Base-by-base conservation (phyloP, 1,140 invertebrate species). In the Leptopilina boulardi region DNA sequence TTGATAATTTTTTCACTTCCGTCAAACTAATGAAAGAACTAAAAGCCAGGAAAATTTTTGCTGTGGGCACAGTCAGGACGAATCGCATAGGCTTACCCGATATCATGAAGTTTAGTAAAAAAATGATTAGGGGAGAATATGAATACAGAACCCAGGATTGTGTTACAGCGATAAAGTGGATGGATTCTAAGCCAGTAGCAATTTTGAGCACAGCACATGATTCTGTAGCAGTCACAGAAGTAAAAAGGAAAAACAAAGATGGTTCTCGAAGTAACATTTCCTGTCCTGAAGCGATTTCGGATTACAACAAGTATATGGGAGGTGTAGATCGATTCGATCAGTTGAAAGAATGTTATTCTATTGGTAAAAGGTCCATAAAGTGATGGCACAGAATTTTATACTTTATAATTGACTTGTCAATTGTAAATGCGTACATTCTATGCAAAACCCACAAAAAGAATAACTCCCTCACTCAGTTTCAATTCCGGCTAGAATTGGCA, bases 151-250 rank as follows among this genome's bases (percentile, higher is more conserved):
- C 85, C 75, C 87, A 77, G 76, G 78, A 83, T 75, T 79, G 84
- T 78, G 74, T 89, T 73, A 76, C 79, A 78, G 87, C 81, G 81
- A 80, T 84, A 41, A 89, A 89, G 84, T 90, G 88, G 83, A 90
- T 85, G 78, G 89, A 90, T 80, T 87, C 86, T 78, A 87, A 85
- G 84, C 44, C 83, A 26, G 88, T 90, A 75, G 76, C 80, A 72
- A 87, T 91, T 72, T 74, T 86, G 75, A 87, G 72, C 9, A 77
- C 75, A 30, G 71, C 81, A 84, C 78, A 84, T 75, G 79, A 82
- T 84, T 78, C 71, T 83, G 47, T 26, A 15, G 30, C 13, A 73
- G 51, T 1, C n/a, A 47, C 21, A 18, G 1, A 8, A 4, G 30
- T 77, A 8, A 21, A 18, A 42, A 71, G 75, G 76, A 82, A 78